Evolutionary conservation across 2,113 vertebrate genomes (phyloP).

Genomic region (Camarhynchus parvulus): DNA sequence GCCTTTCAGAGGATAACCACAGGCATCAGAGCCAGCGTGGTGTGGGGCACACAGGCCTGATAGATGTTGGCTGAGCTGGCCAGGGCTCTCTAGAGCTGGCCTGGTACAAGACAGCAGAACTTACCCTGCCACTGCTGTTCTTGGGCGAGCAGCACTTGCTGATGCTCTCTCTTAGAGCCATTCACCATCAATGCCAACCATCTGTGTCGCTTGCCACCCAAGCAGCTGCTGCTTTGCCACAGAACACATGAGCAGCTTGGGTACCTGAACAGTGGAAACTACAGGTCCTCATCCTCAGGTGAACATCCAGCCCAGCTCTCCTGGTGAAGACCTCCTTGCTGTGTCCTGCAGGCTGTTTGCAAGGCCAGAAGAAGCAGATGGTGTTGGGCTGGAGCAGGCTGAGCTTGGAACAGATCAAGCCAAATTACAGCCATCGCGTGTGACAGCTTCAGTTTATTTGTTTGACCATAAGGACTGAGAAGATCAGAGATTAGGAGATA

Average conservation of each 20-base stretch:
- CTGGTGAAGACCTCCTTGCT: neutral
- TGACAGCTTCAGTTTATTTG: neutral
- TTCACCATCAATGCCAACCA: neutral
- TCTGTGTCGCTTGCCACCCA: neutral
- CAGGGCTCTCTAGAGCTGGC: neutral
- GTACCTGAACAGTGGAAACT: neutral
- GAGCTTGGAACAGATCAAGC: neutral
- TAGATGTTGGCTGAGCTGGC: neutral
- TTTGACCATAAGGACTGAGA: neutral
- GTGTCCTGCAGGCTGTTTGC: neutral
- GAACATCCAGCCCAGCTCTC: neutral
- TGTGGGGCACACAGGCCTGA: neutral
- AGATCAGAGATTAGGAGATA: neutral
- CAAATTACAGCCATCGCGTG: neutral
- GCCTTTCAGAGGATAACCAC: neutral
- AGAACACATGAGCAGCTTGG: neutral
- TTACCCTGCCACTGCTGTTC: neutral
- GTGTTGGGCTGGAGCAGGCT: neutral
- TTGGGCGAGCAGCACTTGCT: neutral
- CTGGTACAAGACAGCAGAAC: neutral
- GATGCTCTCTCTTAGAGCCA: neutral
- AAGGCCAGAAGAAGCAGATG: neutral
- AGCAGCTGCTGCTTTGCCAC: neutral
- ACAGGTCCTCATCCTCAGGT: neutral
- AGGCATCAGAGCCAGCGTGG: accelerated